Conservation (phyloP, 2,113 vertebrate species). For the Xerus inauris region DNA sequence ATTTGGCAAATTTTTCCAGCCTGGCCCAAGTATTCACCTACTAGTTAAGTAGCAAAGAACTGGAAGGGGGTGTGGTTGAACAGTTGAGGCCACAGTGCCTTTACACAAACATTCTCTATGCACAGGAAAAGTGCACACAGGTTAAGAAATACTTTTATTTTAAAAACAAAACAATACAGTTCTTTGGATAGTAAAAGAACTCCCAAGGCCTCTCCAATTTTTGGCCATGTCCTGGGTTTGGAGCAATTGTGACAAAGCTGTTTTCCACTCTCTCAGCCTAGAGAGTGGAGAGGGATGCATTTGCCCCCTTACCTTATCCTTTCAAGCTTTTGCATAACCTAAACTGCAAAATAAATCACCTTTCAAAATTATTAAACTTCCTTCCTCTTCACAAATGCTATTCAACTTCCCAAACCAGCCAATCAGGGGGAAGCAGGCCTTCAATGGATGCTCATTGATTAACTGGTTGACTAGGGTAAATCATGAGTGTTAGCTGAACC, state of each 20-base stretch:
- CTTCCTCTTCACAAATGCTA: not conserved
- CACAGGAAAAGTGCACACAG: not conserved
- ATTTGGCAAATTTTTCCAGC: not conserved
- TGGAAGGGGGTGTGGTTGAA: not conserved
- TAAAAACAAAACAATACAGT: not conserved
- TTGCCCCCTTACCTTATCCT: not conserved
- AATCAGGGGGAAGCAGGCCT: not conserved
- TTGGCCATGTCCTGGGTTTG: not conserved
- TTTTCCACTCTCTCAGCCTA: not conserved
- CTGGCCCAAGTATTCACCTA: not conserved
- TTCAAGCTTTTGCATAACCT: conserved; percentile 8
- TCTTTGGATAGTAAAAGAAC: not conserved
- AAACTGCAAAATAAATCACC: not conserved
- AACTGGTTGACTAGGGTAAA: conserved; percentile 53
- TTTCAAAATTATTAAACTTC: conserved; percentile 25
- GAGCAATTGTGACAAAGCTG: not conserved
- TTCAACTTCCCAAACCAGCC: conserved; percentile 2
- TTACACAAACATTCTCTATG: not conserved
- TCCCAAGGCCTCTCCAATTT: not conserved
- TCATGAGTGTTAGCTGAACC: conserved; percentile 38
- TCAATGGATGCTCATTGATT: conserved; percentile 42
- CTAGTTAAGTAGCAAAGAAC: not conserved
- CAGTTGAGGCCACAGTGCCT: not conserved
- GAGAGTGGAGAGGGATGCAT: not conserved
- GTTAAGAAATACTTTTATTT: not conserved